Percentiles rank a stretch among this genome's conserved stretches.
These are phyloP conservation scores for Lithophane ornitopus DNA, from an alignment of 2,888 invertebrate species.

Conservation along the genomic window DNA sequence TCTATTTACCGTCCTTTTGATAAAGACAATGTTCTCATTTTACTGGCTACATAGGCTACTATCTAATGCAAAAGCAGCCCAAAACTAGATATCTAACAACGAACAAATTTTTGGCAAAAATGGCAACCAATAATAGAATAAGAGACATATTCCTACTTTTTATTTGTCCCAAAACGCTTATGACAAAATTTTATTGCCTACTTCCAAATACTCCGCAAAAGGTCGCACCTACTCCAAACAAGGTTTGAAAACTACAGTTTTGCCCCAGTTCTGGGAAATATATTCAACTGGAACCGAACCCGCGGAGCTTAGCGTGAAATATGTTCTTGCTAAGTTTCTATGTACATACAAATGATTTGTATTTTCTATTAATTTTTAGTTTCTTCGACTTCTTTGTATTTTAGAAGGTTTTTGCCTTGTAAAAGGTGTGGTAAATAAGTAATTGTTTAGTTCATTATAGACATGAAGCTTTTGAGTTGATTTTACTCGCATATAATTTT, in stretches of 20 bases:
- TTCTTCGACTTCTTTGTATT: background rate
- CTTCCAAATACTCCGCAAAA: conserved; percentile 57
- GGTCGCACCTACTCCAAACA: conserved; percentile 67
- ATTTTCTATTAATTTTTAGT: conserved; percentile 55
- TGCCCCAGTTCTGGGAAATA: conserved; percentile 66
- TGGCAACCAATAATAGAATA: conserved; percentile 52
- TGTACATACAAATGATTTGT: conserved; percentile 58
- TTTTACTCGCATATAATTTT: background rate
- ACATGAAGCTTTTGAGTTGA: background rate
- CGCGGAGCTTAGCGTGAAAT: conserved; percentile 63
- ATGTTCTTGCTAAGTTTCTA: conserved; percentile 61
- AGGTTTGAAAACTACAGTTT: conserved; percentile 68
- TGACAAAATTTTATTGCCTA: conserved; percentile 69
- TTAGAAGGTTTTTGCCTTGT: background rate
- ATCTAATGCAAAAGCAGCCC: background rate
- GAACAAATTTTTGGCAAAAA: conserved; percentile 5
- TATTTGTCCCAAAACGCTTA: conserved; percentile 69
- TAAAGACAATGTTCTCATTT: no score
- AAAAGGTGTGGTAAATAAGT: background rate
- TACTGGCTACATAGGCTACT: no score
- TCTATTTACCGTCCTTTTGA: no score
- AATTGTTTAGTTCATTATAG: background rate
- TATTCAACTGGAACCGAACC: conserved; percentile 64
- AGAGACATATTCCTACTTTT: conserved; percentile 61
- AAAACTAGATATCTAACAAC: conserved; percentile 23